Evolutionary conservation across 2,888 invertebrate genomes (phyloP), one percentile per base, ranked within the genome.

Genomic region (Ypsolopha scabrella): DNA sequence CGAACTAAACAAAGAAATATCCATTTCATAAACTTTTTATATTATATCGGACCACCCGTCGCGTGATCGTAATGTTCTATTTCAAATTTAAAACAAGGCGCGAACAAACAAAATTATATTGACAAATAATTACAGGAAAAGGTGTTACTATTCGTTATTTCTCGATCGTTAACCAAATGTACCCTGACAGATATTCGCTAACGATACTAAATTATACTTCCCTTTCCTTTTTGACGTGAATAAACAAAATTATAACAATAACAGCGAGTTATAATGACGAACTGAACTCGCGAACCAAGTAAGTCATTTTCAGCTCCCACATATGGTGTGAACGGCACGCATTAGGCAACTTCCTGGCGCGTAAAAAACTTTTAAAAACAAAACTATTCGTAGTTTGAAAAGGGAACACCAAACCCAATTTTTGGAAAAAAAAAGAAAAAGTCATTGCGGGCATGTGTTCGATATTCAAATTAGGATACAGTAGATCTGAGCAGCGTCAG

Each of bases 171-270:
- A 68, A 60, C 64, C 64, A 63, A 65, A 63, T 62, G 64, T 48
- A 47, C 47, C 54, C 43, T 48, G 53, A 64, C 68, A 67, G 62
- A 62, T 64, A 66, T 72, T 75, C 68, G 75, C 76, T 78, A 77
- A 79, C 76, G 74, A 78, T 60, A 58, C 65, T 47, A 73, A 75
- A 76, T 70, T 67, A 68, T 63, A 56, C 54, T 35, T 24, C 50
- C 50, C 61, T 60, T 63, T 46, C 54, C 47, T 43, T 37, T 50
- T 44, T 54, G 62, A 62, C 60, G 63, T 70, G 68, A 65, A 68
- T 70, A 72, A 74, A 76, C 76, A 71, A 70, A 75, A 77, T 75
- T 76, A 75, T 71, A 70, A 72, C 72, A 72, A 70, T 70, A 69
- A 67, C 62, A 62, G 53, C 56, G 37, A 48, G 39, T 41, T 38